Evolutionary conservation across 2,113 vertebrate genomes (phyloP).

Genomic region (Puma concolor): DNA sequence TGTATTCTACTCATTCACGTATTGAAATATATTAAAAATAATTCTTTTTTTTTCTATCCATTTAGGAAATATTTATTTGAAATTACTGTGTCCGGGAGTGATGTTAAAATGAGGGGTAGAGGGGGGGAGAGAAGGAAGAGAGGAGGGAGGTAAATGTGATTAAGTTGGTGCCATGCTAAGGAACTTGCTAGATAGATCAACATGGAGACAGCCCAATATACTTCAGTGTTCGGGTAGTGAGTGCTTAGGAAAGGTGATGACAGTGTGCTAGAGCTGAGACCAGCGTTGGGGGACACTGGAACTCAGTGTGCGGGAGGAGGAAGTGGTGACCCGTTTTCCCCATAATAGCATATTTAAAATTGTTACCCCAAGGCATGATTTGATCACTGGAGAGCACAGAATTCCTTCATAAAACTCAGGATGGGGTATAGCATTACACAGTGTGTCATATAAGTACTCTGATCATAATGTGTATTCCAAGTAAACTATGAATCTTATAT

Average conservation of each 20-base stretch:
- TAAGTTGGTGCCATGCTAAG: not conserved
- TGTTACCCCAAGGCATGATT: not conserved
- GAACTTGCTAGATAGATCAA: not conserved
- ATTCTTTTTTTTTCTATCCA: not conserved
- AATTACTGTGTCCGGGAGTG: not conserved
- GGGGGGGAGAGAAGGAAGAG: too few species aligned
- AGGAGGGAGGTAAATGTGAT: not conserved
- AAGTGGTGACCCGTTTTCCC: not conserved
- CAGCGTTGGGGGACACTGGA: not conserved
- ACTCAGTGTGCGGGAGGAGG: not conserved
- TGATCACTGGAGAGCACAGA: not conserved
- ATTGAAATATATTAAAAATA: not conserved
- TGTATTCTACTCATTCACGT: not conserved
- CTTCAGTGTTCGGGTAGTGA: not conserved
- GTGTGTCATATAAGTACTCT: not conserved
- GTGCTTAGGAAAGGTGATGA: not conserved
- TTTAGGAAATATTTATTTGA: constrained; percentile 8
- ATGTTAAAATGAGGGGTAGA: not conserved
- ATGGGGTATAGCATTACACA: not conserved
- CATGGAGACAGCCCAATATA: not conserved
- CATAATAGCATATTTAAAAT: not conserved
- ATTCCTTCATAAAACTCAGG: not conserved
- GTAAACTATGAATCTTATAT: constrained; percentile 21
- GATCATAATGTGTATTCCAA: constrained; percentile 6
- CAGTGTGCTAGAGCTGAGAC: not conserved